phyloP scores from a whole-genome alignment of 2,113 vertebrate genomes.

The Oncorhynchus keta region DNA sequence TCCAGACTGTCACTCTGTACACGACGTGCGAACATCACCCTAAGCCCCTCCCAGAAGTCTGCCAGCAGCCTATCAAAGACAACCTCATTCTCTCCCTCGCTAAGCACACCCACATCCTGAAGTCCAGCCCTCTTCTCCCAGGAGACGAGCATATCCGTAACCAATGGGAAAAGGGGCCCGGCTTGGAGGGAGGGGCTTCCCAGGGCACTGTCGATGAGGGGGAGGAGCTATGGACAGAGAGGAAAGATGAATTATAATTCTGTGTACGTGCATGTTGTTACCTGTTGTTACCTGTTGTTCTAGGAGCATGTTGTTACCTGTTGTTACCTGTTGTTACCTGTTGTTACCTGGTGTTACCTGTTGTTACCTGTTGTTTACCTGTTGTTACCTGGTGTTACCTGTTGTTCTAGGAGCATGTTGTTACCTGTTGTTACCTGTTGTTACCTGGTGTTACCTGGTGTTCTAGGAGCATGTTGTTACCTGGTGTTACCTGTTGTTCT shows the following conservation, averaged over 20 bases:
- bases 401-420: too few species aligned
- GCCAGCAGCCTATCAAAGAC: slow-evolving; percentile 78
- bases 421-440: too few species aligned
- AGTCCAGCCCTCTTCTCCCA: slow-evolving; percentile 84
- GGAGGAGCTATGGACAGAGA: slow-evolving; percentile 78
- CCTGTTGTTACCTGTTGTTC: not conserved
- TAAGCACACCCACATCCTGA: slow-evolving; percentile 33
- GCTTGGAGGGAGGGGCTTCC: slow-evolving; percentile 79
- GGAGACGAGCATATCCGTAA: slow-evolving; percentile 82
- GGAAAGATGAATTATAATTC: not conserved
- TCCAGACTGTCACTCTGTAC: slow-evolving; percentile 77
- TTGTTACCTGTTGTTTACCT: slow-evolving; percentile 10
- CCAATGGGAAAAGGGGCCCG: slow-evolving; percentile 81
- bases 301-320: too few species aligned
- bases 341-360: slow-evolving; percentile 64
- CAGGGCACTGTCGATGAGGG: slow-evolving; percentile 78
- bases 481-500: too few species aligned
- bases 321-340: slow-evolving; percentile 42
- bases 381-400: too few species aligned
- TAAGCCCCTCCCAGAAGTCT: slow-evolving; percentile 85
- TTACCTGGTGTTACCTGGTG: not conserved
- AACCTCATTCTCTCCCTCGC: slow-evolving; percentile 30
- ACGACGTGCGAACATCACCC: slow-evolving; percentile 74
- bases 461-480: too few species aligned
- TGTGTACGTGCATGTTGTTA: not conserved